phyloP scores from a whole-genome alignment of 2,113 vertebrate species.

The Upupa epops region DNA sequence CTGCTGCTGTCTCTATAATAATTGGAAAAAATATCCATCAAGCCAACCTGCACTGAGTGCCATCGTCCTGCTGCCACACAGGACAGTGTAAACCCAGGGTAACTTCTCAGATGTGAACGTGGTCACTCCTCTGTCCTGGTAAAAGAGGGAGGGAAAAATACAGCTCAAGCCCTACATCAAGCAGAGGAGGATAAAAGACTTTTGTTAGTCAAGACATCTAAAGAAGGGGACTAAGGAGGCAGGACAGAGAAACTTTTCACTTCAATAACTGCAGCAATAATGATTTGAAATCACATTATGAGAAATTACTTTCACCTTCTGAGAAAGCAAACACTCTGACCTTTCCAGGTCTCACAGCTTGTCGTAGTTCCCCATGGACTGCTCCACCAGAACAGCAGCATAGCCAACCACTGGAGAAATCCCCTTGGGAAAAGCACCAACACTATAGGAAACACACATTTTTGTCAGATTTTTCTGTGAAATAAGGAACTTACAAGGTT shows the following conservation, averaged over 20 bases:
- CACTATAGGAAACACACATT: not conserved
- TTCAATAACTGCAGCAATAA: not conserved
- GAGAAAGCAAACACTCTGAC: not conserved
- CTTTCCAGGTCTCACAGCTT: not conserved
- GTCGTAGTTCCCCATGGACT: not conserved
- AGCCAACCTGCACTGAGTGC: not conserved
- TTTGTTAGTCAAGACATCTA: not conserved
- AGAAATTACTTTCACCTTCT: conserved; percentile 2
- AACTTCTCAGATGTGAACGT: accelerated
- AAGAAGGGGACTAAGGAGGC: not conserved
- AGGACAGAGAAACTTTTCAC: not conserved
- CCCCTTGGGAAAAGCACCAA: not conserved
- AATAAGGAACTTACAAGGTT: not conserved
- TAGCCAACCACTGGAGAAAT: not conserved
- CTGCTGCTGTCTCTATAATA: not conserved
- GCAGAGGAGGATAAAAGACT: not conserved
- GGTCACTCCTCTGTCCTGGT: not conserved
- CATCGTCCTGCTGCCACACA: not conserved
- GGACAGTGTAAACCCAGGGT: not conserved
- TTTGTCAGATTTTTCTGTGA: not conserved
- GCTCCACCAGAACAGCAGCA: not conserved
- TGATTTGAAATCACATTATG: accelerated
- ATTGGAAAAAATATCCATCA: not conserved
- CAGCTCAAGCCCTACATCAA: not conserved
- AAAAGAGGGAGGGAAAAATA: not conserved